Conservation (phyloP, 2,888 invertebrate species). For the Microctonus aethiopoides region DNA sequence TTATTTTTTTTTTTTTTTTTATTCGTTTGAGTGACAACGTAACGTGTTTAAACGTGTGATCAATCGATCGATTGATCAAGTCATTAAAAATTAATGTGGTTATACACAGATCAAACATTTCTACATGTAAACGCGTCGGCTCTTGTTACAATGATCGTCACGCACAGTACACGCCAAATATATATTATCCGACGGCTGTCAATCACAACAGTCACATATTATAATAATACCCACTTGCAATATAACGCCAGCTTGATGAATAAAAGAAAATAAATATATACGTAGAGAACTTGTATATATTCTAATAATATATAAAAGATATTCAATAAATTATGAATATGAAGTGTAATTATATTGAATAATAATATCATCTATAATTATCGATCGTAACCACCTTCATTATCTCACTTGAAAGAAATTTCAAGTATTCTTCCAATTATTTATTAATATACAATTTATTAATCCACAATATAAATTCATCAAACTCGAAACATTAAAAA, state of each 20-base stretch:
- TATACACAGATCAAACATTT: not conserved
- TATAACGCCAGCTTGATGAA: not conserved
- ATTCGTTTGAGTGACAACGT: not conserved
- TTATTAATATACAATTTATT: not conserved
- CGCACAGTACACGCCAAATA: not conserved
- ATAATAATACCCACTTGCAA: not conserved
- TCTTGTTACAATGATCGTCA: too few relatives aligned
- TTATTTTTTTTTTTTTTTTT: not conserved
- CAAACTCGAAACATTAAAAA: not conserved
- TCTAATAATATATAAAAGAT: not conserved
- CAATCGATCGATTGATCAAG: not conserved
- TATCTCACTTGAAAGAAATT: not conserved
- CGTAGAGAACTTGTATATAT: too few relatives aligned
- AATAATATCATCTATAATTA: not conserved
- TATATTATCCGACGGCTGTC: not conserved
- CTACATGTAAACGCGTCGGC: too few relatives aligned
- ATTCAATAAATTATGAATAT: not conserved
- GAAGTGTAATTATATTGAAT: not conserved
- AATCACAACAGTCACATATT: not conserved
- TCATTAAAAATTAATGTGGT: not conserved
- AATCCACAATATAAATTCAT: not conserved
- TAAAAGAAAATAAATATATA: not conserved
- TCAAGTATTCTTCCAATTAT: not conserved
- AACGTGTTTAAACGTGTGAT: not conserved
- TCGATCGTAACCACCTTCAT: not conserved